Evolutionary conservation across 2,113 vertebrate species (phyloP).

Genomic region (Rhinogobius similis): DNA sequence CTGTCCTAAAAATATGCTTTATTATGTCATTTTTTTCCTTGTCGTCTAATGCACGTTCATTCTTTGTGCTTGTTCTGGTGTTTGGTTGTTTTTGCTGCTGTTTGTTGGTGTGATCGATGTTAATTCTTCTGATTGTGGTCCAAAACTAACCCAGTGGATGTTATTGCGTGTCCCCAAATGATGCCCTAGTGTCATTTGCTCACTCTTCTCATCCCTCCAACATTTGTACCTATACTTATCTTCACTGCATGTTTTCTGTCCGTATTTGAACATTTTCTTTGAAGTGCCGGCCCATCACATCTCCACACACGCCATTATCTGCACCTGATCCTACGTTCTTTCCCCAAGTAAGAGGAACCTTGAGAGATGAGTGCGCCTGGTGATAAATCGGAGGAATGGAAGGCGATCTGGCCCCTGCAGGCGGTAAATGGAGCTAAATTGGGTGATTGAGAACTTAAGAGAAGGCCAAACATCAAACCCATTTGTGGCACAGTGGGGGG

Average conservation of each 20-base stretch:
- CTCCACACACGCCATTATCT: conserved; percentile 24
- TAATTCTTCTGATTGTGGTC: too few species aligned
- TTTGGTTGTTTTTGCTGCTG: too few species aligned
- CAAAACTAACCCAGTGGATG: too few species aligned
- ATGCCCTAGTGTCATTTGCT: too few species aligned
- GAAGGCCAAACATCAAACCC: conserved; percentile 54
- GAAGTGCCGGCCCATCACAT: conserved; percentile 31
- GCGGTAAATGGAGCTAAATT: conserved; percentile 66
- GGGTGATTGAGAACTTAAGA: conserved; percentile 64
- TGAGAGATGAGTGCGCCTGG: conserved; percentile 1
- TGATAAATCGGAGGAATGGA: conserved; percentile 39
- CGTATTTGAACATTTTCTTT: conserved; percentile 33
- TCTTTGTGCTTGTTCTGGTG: background rate
- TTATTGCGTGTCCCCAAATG: too few species aligned
- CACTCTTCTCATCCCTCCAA: too few species aligned
- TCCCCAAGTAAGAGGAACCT: conserved; percentile 43
- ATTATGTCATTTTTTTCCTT: background rate
- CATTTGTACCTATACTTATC: background rate
- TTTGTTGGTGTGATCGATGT: too few species aligned
- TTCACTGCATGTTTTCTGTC: background rate
- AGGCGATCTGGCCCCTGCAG: conserved; percentile 21
- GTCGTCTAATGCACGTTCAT: background rate
- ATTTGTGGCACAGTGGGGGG: conserved; percentile 45
- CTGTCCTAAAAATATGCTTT: conserved; percentile 20
- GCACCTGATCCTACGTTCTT: background rate